Evolutionary conservation across 2,113 vertebrate species (phyloP).

Genomic region (Ctenomys sociabilis): DNA sequence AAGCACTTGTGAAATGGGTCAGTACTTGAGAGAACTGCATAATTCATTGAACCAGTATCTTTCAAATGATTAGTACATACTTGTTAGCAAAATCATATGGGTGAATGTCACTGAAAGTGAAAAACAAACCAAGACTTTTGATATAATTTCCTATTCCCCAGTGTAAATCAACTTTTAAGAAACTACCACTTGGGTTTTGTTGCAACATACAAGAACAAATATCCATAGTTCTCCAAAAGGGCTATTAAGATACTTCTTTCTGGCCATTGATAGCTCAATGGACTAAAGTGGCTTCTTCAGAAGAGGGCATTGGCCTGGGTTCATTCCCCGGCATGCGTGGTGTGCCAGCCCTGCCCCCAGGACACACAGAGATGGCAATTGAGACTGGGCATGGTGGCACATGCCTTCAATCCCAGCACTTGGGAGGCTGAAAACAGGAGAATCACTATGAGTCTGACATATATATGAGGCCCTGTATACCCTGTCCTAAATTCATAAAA

Average conservation of each 20-base stretch:
- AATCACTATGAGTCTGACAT: too few species aligned
- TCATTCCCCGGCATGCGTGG: too few species aligned
- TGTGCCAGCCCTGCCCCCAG: too few species aligned
- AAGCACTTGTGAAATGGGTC: background rate
- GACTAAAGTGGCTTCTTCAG: too few species aligned
- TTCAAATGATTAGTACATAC: background rate
- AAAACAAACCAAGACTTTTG: slow-evolving; percentile 37
- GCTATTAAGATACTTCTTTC: background rate
- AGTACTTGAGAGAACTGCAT: background rate
- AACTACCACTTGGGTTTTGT: slow-evolving; percentile 7
- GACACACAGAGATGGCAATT: too few species aligned
- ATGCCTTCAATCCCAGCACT: too few species aligned
- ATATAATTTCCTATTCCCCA: background rate
- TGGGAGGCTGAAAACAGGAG: too few species aligned
- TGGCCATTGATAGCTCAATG: too few species aligned
- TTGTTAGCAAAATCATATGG: background rate
- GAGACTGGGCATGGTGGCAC: too few species aligned
- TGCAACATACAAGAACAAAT: background rate
- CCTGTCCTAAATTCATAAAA: too few species aligned
- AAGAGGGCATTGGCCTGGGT: too few species aligned
- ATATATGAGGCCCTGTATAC: too few species aligned
- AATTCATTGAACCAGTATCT: background rate
- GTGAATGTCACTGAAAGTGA: background rate
- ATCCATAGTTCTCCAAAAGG: background rate
- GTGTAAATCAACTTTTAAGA: background rate